Evolutionary conservation across 92 coral and sea anemone genomes (phyloP).

Genomic region (Montipora capitata): DNA sequence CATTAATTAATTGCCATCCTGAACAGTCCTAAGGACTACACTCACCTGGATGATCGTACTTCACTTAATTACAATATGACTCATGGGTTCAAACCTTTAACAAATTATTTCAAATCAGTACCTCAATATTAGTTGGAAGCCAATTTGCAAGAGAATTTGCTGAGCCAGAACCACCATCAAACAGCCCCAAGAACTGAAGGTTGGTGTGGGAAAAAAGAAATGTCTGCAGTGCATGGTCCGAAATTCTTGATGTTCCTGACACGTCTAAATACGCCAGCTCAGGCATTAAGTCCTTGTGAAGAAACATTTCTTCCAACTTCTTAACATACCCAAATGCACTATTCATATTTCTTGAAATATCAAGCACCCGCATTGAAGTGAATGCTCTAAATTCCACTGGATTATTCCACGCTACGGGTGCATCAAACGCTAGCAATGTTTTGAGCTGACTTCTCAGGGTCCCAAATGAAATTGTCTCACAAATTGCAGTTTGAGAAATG

Average conservation of each 20-base stretch:
- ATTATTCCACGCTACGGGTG: constrained; percentile 78
- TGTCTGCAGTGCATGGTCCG: constrained; percentile 63
- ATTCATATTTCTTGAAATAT: constrained; percentile 80
- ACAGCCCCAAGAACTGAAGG: constrained; percentile 86
- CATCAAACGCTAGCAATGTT: constrained; percentile 77
- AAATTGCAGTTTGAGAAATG: constrained; percentile 73
- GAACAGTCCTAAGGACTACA: too few relatives aligned
- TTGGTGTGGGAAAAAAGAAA: constrained; percentile 80
- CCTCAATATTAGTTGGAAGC: constrained; percentile 64
- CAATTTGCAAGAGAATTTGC: constrained; percentile 39
- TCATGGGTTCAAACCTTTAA: too few relatives aligned
- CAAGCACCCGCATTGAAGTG: constrained; percentile 66
- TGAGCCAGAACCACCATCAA: constrained; percentile 62
- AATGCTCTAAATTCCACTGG: constrained; percentile 76
- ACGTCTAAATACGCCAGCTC: constrained; percentile 70
- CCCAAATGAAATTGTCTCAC: constrained; percentile 72
- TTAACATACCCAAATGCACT: constrained; percentile 46
- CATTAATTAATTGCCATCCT: too few relatives aligned
- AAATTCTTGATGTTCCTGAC: constrained; percentile 76
- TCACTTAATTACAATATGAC: too few relatives aligned
- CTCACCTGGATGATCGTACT: too few relatives aligned
- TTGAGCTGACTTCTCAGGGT: constrained; percentile 51
- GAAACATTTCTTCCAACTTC: constrained; percentile 67
- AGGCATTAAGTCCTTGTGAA: constrained; percentile 46
- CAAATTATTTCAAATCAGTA: neutral